Evolutionary conservation across 2,797 vertebrate genomes (phyloP).

Genomic region (Thamnophis elegans): DNA sequence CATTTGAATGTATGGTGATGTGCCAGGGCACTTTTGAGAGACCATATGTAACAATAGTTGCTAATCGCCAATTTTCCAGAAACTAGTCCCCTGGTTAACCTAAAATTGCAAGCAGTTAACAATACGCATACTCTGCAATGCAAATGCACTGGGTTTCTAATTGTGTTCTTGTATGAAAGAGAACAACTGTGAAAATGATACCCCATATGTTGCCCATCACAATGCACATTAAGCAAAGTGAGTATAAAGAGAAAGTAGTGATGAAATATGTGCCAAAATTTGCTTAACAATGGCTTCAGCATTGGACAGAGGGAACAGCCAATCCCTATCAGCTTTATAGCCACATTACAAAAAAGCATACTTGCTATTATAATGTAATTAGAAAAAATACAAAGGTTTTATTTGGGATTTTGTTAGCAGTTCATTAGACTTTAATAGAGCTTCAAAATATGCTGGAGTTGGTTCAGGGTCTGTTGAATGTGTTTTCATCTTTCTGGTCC

Average conservation of each 20-base stretch:
- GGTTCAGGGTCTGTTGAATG: slow-evolving; percentile 7
- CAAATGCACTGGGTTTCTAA: not conserved
- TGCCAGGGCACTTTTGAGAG: not conserved
- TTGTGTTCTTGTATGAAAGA: not conserved
- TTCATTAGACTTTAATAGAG: slow-evolving; percentile 28
- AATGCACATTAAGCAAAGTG: not conserved
- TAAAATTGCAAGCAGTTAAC: not conserved
- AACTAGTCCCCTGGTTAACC: not conserved
- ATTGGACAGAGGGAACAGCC: not conserved
- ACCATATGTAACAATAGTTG: not conserved
- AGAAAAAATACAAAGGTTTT: slow-evolving; percentile 22
- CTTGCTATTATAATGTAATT: slow-evolving; percentile 26
- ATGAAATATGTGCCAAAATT: not conserved
- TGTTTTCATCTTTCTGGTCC: slow-evolving; percentile 7
- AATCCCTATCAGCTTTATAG: not conserved
- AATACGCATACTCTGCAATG: not conserved
- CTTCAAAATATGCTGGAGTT: not conserved
- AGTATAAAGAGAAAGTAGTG: not conserved
- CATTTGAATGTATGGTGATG: not conserved
- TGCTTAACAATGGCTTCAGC: not conserved
- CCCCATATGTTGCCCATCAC: not conserved
- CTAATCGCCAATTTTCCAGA: not conserved
- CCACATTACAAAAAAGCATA: not conserved
- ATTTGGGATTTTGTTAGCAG: slow-evolving; percentile 14
- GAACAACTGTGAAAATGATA: not conserved